Conservation (phyloP, 2,888 invertebrate genomes). For the Acleris emargana region DNA sequence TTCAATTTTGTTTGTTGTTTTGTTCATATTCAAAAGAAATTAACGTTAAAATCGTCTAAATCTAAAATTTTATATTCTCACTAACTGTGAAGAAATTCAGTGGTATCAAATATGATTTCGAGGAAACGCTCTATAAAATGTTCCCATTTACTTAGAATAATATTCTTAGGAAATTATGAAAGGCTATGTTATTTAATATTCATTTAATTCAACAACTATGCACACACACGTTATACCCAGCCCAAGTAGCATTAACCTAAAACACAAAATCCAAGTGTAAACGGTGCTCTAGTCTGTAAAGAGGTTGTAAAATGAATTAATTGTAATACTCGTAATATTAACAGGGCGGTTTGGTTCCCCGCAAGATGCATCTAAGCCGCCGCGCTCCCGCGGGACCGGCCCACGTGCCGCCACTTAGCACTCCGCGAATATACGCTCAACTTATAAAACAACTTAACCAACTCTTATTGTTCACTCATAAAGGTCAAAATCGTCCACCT, state of each 20-base stretch:
- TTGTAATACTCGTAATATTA: slow-evolving; percentile 73
- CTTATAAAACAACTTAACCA: slow-evolving; percentile 50
- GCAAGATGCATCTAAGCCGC: slow-evolving; percentile 74
- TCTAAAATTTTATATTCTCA: too few relatives aligned
- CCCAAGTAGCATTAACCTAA: not conserved
- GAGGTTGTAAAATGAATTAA: slow-evolving; percentile 68
- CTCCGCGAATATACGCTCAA: slow-evolving; percentile 62
- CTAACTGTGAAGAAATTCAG: too few relatives aligned
- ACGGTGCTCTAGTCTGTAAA: slow-evolving; percentile 44
- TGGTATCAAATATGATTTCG: too few relatives aligned
- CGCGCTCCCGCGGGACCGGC: slow-evolving; percentile 62
- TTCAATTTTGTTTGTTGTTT: too few relatives aligned
- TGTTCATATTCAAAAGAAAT: too few relatives aligned
- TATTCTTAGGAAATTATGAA: too few relatives aligned
- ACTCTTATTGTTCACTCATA: slow-evolving; percentile 52
- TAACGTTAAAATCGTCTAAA: too few relatives aligned
- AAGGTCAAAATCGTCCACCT: slow-evolving; percentile 64
- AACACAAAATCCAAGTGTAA: slow-evolving; percentile 3
- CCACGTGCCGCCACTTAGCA: slow-evolving; percentile 80
- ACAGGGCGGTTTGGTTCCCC: slow-evolving; percentile 64
- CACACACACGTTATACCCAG: not conserved
- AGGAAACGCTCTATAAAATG: too few relatives aligned
- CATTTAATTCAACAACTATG: not conserved
- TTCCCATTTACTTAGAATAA: too few relatives aligned
- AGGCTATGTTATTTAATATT: too few relatives aligned